Conservation (phyloP, 1,140 invertebrate genomes). For the Ceratosolen solmsi region DNA sequence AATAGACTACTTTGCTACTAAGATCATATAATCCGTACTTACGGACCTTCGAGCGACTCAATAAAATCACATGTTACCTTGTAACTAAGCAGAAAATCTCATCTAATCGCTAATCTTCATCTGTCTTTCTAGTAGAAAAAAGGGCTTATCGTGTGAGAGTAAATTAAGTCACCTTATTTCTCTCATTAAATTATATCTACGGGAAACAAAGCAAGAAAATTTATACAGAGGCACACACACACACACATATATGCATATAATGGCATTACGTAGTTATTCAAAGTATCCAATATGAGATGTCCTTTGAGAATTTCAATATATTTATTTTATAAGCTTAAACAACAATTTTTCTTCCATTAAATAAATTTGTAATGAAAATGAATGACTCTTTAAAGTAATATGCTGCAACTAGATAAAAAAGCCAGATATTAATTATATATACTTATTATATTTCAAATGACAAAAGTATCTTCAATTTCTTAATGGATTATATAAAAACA, state of each 20-base stretch:
- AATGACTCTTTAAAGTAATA: too few species aligned
- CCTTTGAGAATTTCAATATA: background rate
- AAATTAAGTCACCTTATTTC: background rate
- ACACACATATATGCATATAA: too few species aligned
- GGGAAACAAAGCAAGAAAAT: background rate
- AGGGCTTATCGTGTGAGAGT: background rate
- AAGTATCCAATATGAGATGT: background rate
- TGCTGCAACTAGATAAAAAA: too few species aligned
- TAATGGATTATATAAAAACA: too few species aligned
- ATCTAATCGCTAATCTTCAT: background rate
- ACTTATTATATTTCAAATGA: too few species aligned
- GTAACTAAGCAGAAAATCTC: background rate
- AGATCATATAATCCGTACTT: background rate
- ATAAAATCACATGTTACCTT: background rate
- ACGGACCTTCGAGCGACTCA: background rate
- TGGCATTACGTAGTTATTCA: background rate
- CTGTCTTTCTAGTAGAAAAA: background rate
- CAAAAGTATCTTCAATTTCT: too few species aligned
- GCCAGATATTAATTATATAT: too few species aligned
- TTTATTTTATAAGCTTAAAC: too few species aligned
- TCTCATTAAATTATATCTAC: background rate
- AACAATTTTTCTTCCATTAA: too few species aligned
- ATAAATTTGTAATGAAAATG: too few species aligned
- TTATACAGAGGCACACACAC: background rate
- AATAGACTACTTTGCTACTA: too few species aligned